These are phyloP conservation scores for Platorchestia sp. DNA, from an alignment of 1,140 invertebrate species.

Conservation along the genomic window DNA sequence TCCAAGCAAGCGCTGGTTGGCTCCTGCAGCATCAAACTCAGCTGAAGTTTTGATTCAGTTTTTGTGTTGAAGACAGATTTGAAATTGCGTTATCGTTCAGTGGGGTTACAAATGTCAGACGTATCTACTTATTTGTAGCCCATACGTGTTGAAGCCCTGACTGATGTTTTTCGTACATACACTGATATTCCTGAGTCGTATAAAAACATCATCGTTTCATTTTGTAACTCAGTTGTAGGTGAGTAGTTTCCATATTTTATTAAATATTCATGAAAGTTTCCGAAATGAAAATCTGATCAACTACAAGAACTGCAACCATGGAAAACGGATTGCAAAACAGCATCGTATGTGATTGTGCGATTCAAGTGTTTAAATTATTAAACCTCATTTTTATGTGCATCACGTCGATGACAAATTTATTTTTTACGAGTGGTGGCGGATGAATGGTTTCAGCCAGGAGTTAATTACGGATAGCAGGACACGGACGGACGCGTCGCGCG, in stretches of 20 bases:
- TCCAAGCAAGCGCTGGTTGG: neutral
- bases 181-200: neutral
- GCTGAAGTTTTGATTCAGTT: neutral
- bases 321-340: neutral
- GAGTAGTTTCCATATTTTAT: too few relatives aligned
- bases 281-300: neutral
- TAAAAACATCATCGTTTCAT: neutral
- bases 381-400: neutral
- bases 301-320: neutral
- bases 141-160: neutral
- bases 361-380: neutral
- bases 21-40: neutral
- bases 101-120: neutral
- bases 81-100: neutral
- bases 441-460: neutral
- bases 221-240: neutral
- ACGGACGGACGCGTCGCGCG: neutral
- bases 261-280: too few relatives aligned
- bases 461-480: neutral
- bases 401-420: neutral
- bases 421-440: neutral
- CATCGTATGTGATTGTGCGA: neutral
- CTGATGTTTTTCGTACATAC: neutral
- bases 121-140: neutral
- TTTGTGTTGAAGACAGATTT: neutral